Evolutionary conservation across 2,113 vertebrate species (phyloP).

Genomic region (Origma solitaria): DNA sequence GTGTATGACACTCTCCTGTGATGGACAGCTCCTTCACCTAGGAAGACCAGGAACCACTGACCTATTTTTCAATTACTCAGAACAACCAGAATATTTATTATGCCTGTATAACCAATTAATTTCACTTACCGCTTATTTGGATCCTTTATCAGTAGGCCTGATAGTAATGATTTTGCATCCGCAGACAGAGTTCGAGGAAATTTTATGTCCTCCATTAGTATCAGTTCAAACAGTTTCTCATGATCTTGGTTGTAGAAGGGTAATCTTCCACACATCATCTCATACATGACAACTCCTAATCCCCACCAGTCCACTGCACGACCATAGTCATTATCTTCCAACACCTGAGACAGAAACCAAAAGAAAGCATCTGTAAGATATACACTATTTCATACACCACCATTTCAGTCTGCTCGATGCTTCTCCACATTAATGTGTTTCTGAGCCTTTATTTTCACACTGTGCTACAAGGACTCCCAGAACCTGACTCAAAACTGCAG

Average conservation of each 20-base stretch:
- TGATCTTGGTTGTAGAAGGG: conserved; percentile 99
- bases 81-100: not conserved
- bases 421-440: not conserved
- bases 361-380: not conserved
- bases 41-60: not conserved
- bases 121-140: conserved; percentile 89
- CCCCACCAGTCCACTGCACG: conserved; percentile 98
- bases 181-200: conserved; percentile 93
- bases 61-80: not conserved
- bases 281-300: conserved; percentile 94
- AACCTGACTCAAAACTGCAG: not conserved
- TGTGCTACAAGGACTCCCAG: not conserved
- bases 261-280: conserved; percentile 97
- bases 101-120: not conserved
- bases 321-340: conserved; percentile 97
- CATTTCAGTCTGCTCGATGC: not conserved
- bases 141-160: conserved; percentile 96
- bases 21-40: not conserved
- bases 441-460: not conserved
- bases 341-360: conserved; percentile 75
- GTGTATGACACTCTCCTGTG: not conserved
- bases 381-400: not conserved
- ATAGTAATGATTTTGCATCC: conserved; percentile 95
- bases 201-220: conserved; percentile 98
- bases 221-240: conserved; percentile 96